Evolutionary conservation across 1,140 invertebrate species (phyloP).

Genomic region (Gyrodactylus salaris): DNA sequence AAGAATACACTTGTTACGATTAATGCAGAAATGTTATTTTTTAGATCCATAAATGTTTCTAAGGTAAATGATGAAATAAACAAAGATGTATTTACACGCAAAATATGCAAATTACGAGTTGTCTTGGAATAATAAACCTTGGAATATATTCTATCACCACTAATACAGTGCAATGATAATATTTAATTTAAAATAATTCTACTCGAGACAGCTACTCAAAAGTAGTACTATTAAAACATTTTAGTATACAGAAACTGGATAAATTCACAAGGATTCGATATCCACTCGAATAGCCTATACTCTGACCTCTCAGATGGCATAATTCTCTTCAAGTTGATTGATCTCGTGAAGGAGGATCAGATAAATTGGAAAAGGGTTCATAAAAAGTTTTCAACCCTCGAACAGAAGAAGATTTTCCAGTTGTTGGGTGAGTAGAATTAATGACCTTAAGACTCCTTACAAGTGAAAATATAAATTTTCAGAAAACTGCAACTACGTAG

Average conservation of each 20-base stretch:
- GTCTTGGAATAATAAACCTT: too few relatives aligned
- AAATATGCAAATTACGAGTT: too few relatives aligned
- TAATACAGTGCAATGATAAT: too few relatives aligned
- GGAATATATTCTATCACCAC: too few relatives aligned
- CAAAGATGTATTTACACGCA: too few relatives aligned
- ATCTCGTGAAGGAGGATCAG: constrained; percentile 71
- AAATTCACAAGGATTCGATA: constrained; percentile 81
- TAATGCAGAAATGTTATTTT: too few relatives aligned
- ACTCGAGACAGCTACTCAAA: too few relatives aligned
- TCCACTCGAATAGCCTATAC: constrained; percentile 83
- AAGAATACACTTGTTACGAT: too few relatives aligned
- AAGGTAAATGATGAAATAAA: too few relatives aligned
- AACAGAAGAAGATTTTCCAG: constrained; percentile 2
- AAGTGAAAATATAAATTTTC: background rate
- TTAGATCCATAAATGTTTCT: too few relatives aligned
- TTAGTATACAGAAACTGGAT: constrained; percentile 98
- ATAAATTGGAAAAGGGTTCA: constrained; percentile 75
- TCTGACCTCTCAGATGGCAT: constrained; percentile 77
- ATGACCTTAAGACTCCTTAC: constrained; percentile 11
- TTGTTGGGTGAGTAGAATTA: constrained; percentile 12
- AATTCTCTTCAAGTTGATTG: constrained; percentile 83
- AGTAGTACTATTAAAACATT: constrained; percentile 12
- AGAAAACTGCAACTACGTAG: constrained; percentile 18
- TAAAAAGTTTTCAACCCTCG: constrained; percentile 16
- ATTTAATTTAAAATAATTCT: too few relatives aligned